Evolutionary conservation across 37 sponge, comb jelly and placozoan species (phyloP), one percentile per base, ranked within the genome.

Genomic region (Agelas oroides): DNA sequence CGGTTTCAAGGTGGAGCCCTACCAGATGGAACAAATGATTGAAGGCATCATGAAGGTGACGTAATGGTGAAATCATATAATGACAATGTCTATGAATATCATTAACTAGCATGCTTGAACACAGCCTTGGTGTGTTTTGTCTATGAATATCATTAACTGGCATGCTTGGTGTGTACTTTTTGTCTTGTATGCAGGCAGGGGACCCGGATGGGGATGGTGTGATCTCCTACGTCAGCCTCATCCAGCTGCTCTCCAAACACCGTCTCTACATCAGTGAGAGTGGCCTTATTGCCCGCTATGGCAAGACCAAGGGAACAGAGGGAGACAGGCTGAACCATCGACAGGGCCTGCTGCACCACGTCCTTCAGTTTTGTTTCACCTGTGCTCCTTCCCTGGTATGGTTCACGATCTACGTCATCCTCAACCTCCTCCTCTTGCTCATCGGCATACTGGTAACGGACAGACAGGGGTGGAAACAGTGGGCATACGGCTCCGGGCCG

Each of bases 261-360:
- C 84, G 81, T n/a, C 84, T 89, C 76, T 83, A 89, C 74, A 83
- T 89, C 38, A 89, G 84, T 35, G 90, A 89, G 53, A 84, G 84
- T 52, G 90, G 90, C 23, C 66, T 78, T 27, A 89, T 89, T 28
- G 90, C 73, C 5, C 84, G 84, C 46, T 83, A 89, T 61, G 84
- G 84, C 38, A 80, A 87, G 81, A 87, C 88, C 53, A 87, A 87
- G 52, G 74, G 81, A 3, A 5, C 40, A 1, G 21, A 59, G 30
- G 65, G 73, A 5, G 37, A 28, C 40, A 63, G 37, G 21, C 52
- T 57, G 25, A 70, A 39, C 28, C 30, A 59, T 6, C 13, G 6
- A 18, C 38, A 80, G 67, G 28, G 25, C 32, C 5, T 53, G 15
- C 5, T 31, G 34, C 18, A 54, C 8, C 61, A 31, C 17, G 39